Conservation (phyloP, 1,140 invertebrate species). For the Aphidius ervi region DNA sequence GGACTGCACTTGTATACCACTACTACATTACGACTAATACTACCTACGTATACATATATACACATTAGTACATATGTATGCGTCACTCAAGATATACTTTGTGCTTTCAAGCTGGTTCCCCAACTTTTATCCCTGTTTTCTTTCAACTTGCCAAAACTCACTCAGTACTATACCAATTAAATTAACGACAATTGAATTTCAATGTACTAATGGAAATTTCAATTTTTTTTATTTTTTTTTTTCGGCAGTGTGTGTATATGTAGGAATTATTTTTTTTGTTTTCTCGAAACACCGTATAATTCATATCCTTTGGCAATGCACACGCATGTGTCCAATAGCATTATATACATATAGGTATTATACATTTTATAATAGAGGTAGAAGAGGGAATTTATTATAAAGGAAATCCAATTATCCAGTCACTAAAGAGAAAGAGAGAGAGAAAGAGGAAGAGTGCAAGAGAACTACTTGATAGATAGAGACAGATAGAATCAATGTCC, state of each 20-base stretch:
- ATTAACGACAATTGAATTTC: too few species aligned
- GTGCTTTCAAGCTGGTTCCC: background rate
- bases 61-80: background rate
- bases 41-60: background rate
- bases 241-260: constrained; percentile 4
- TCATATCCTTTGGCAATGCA: constrained; percentile 19
- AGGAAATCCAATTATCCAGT: too few species aligned
- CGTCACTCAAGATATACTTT: background rate
- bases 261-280: too few species aligned
- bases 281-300: constrained; percentile 20
- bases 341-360: too few species aligned
- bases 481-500: too few species aligned
- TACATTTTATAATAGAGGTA: too few species aligned
- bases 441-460: too few species aligned
- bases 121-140: background rate
- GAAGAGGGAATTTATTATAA: too few species aligned
- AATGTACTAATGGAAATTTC: too few species aligned
- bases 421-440: too few species aligned
- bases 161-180: background rate
- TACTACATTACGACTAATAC: constrained; percentile 1
- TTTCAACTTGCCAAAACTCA: background rate
- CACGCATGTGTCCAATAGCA: background rate
- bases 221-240: background rate
- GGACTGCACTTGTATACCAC: background rate
- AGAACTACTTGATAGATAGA: too few species aligned